A percentile compares a stretch with the other conserved stretches of the same genome.
These are phyloP conservation scores for Lophotriccus pileatus DNA, from an alignment of 2,797 vertebrate genomes.

Conservation along the genomic window DNA sequence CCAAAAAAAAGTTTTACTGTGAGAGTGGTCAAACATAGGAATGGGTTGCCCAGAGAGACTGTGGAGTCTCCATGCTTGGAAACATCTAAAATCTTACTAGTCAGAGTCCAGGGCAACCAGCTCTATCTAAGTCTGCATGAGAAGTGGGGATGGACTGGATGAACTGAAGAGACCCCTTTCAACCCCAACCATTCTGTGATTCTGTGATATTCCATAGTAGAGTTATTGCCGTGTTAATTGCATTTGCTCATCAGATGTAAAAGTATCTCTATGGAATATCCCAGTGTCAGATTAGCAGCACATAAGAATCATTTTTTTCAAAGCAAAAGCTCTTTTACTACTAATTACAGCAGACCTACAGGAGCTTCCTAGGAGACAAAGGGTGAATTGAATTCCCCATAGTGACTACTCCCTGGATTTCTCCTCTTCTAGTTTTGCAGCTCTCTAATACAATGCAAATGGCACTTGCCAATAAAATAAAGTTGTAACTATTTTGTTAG, in stretches of 20 bases:
- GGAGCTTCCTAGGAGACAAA: background rate
- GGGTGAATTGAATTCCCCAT: background rate
- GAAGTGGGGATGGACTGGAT: background rate
- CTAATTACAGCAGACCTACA: background rate
- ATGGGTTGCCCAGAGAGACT: background rate
- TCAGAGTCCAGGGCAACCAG: background rate
- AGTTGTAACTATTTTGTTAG: background rate
- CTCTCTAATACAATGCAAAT: background rate
- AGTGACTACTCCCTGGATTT: background rate
- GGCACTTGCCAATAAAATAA: background rate
- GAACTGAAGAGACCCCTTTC: background rate
- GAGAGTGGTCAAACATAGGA: background rate
- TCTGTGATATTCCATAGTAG: background rate
- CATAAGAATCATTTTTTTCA: background rate
- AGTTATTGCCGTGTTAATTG: background rate
- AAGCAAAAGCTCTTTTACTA: background rate
- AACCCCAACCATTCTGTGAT: background rate
- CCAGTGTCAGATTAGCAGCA: background rate
- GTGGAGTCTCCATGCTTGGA: accelerated
- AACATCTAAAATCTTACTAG: background rate
- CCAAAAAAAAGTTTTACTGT: background rate
- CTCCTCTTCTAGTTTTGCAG: background rate
- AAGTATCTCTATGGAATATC: background rate
- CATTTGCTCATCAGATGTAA: background rate
- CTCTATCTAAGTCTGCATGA: background rate